Conservation (phyloP, 2,888 invertebrate genomes). For the Amphipoea oculea region DNA sequence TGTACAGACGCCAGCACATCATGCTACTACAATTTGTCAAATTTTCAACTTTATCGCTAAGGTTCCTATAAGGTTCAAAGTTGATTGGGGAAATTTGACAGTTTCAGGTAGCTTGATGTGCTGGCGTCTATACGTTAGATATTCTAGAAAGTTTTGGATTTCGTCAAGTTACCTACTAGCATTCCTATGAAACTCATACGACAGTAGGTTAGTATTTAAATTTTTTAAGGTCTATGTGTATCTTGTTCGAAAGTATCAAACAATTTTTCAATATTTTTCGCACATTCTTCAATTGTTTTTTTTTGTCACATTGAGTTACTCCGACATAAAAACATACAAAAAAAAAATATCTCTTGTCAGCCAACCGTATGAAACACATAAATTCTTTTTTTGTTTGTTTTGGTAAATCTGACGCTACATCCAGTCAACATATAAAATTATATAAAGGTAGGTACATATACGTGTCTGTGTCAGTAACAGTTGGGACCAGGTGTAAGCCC, state of each 20-base stretch:
- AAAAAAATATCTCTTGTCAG: background rate
- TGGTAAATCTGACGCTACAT: conserved; percentile 25
- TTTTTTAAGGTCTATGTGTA: too few species aligned
- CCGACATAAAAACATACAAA: background rate
- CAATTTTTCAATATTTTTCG: background rate
- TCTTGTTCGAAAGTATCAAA: background rate
- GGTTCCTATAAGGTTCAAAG: too few species aligned
- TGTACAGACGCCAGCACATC: too few species aligned
- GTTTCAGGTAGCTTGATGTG: too few species aligned
- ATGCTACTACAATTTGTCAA: too few species aligned
- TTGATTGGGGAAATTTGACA: too few species aligned
- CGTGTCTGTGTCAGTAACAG: conserved; percentile 27
- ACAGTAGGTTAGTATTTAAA: background rate
- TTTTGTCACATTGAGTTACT: background rate
- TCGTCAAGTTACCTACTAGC: background rate
- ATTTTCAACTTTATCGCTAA: too few species aligned
- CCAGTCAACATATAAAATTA: conserved; percentile 7
- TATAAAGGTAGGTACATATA: background rate
- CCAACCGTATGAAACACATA: conserved; percentile 2
- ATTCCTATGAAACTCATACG: background rate
- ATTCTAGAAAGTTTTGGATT: background rate
- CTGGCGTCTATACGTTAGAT: background rate
- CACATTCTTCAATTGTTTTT: background rate
- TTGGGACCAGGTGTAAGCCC: conserved; percentile 69
- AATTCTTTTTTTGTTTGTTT: conserved; percentile 16